Base-by-base conservation (phyloP, 2,888 invertebrate species). In the Drosophila anomalipes region DNA sequence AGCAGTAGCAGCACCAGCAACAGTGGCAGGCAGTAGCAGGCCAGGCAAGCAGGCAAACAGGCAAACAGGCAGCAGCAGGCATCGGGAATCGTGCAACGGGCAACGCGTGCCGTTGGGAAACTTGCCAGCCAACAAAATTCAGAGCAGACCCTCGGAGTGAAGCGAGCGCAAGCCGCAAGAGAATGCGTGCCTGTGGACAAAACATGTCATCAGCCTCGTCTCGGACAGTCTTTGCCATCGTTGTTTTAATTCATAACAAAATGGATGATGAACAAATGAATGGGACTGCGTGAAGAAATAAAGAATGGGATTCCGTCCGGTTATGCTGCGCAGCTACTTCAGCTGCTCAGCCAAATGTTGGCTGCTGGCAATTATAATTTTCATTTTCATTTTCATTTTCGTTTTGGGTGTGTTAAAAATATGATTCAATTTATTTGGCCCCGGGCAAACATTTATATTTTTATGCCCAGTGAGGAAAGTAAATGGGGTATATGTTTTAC, bases 71-170 rank as follows among this genome's bases (percentile, higher is more conserved):
- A 47, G 44, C 44, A 47, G 22, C 47, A 22, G 47, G 47, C 47
- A 22, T 44, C 12, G 44, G 12, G 44, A 44, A 22, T 22, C 22
- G 22, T 14, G 47, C 78, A 67, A 60, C 66, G 63, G 77, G 71
- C 74, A 79, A 70, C 90, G 87, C 91, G 90, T 87, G 91, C 91
- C 88, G 88, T 91, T 87, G 91, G 91, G 87, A 91, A 91, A 87
- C 66, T 89, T 87, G 87, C 88, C 86, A 87, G 69, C 69, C 69
- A 66, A 51, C 47, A 73, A 61, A 57, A 37, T 58, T 56, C 69
- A 64, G 83, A 64, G 71, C 56, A 61, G 61, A 30, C 47, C 44
- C 44, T 22, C 22, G 22, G 14, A 28, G 47, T 35, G 44, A 30
- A 37, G 22, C 14, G 14, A 30, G 16, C n/a, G 10, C 22, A 37